A percentile compares a stretch with the other conserved stretches of the same genome.
These are phyloP conservation scores for Megaceryle torquata DNA, from an alignment of 2,113 vertebrate genomes.

Conservation along the genomic window DNA sequence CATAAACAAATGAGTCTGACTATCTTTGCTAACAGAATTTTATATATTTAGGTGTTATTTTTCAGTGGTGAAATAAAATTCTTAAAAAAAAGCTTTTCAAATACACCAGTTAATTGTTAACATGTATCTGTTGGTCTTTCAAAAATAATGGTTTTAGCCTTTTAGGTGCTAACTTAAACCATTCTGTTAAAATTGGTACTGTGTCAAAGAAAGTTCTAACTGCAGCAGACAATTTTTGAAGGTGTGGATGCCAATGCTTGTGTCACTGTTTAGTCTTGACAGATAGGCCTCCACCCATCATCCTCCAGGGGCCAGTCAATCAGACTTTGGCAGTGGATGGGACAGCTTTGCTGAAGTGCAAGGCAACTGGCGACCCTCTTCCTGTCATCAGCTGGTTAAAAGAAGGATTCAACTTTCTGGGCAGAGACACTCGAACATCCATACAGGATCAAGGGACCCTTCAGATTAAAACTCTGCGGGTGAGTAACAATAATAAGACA, in stretches of 20 bases:
- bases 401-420: conserved; percentile 92
- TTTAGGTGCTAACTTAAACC: neutral
- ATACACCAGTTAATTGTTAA: neutral
- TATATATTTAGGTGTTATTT: neutral
- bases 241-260: neutral
- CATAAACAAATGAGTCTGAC: neutral
- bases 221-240: neutral
- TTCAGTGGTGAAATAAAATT: neutral
- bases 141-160: neutral
- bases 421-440: conserved; percentile 89
- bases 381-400: conserved; percentile 97
- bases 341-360: conserved; percentile 91
- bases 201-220: neutral
- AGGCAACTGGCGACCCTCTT: conserved; percentile 92
- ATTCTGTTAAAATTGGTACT: neutral
- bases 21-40: neutral
- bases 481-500: conserved; percentile 31
- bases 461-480: conserved; percentile 91
- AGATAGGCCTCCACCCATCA: conserved; percentile 96
- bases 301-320: conserved; percentile 94
- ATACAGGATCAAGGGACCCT: conserved; percentile 92
- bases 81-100: neutral
- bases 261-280: conserved; percentile 83
- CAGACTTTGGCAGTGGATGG: conserved; percentile 91
- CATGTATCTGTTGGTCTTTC: neutral